Percentiles rank a stretch among this genome's conserved stretches.
Conservation (phyloP, 2,113 vertebrate genomes). For the Psilopsiagon aymara region DNA sequence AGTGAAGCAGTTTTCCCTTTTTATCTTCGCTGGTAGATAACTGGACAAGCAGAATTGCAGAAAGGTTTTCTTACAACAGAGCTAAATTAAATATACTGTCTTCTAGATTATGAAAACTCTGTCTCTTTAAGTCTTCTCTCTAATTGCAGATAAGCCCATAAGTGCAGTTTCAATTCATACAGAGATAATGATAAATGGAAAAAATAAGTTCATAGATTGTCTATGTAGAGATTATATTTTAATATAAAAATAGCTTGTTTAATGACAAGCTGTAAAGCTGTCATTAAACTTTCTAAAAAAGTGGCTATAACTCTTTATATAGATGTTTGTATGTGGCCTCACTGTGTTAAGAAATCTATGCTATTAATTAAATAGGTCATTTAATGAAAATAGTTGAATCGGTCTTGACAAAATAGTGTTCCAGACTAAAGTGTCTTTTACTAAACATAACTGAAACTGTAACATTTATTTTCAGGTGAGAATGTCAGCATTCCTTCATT, state of each 20-base stretch:
- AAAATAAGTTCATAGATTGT: neutral
- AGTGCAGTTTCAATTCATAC: neutral
- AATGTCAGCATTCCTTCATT: conserved; percentile 18
- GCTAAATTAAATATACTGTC: neutral
- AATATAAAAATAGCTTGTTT: too few species aligned
- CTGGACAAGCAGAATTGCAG: neutral
- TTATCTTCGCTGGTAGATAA: neutral
- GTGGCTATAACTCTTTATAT: neutral
- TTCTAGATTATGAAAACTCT: neutral
- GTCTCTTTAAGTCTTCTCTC: neutral
- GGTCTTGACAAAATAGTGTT: neutral
- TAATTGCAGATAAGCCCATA: neutral
- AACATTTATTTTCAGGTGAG: conserved; percentile 35
- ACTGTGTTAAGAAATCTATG: neutral
- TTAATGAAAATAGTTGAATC: neutral
- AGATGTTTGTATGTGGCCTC: neutral
- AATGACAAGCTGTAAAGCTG: neutral
- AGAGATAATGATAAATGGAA: neutral
- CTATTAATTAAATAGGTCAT: neutral
- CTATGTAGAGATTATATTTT: neutral
- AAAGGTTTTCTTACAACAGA: neutral
- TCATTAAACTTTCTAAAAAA: neutral
- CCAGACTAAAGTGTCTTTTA: neutral
- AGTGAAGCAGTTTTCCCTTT: neutral
- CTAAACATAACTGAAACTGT: neutral